Evolutionary conservation across 2,113 vertebrate species (phyloP), one percentile per base, ranked within the genome.

Genomic region (Holacanthus passer): DNA sequence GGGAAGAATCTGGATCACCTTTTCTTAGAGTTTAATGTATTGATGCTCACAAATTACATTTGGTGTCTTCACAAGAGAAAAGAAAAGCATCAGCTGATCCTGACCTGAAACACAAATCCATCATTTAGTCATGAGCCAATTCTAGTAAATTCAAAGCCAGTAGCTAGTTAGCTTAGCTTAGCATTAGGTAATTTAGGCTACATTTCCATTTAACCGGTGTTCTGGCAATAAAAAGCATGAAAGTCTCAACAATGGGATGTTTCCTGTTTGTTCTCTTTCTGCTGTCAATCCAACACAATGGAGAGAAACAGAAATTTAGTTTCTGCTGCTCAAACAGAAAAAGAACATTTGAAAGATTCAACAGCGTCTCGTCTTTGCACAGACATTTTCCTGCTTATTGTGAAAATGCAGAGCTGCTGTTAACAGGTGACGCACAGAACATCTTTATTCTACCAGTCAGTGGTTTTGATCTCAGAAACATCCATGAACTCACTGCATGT

Each of bases 401-500:
- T 20, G 0, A 10, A 35, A 31, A 3, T 17, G 24, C 27, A 58
- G n/a, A n/a, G n/a, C n/a, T 39, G 17, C 8, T 39, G 50, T 58
- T 79, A 64, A 69, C 47, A 70, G n/a, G n/a, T n/a, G n/a, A n/a
- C n/a, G n/a, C n/a, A n/a, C n/a, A n/a, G n/a, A n/a, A n/a, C n/a
- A n/a, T n/a, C n/a, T n/a, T n/a, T n/a, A n/a, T n/a, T n/a, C n/a
- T n/a, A n/a, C n/a, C n/a, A n/a, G n/a, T n/a, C n/a, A n/a, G n/a
- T n/a, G n/a, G n/a, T n/a, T n/a, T n/a, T n/a, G n/a, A n/a, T n/a
- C n/a, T n/a, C n/a, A n/a, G n/a, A n/a, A n/a, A n/a, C n/a, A n/a
- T 22, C 71, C 80, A 35, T 72, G 2, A 69, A 53, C 53, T 27
- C 22, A 0, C 79, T 77, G 82, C 75, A 82, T 66, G 82, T 70